Evolutionary conservation across 2,113 vertebrate genomes (phyloP).

Genomic region (Eudyptes chrysolophus): DNA sequence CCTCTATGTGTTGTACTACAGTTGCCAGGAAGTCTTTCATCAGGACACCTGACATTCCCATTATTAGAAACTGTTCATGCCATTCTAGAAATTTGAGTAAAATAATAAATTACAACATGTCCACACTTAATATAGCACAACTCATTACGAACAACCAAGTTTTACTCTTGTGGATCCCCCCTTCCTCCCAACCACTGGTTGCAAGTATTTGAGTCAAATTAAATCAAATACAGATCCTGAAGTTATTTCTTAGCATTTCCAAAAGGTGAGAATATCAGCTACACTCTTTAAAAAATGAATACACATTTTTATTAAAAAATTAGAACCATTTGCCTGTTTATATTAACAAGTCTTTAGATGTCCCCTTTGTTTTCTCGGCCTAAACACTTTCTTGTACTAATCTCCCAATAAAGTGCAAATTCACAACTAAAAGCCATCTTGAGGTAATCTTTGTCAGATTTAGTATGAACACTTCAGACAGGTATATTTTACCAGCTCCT

Average conservation of each 20-base stretch:
- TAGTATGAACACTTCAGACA: not conserved
- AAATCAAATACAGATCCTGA: not conserved
- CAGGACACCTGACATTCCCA: not conserved
- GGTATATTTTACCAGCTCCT: not conserved
- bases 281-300: not conserved
- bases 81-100: not conserved
- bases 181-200: not conserved
- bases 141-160: not conserved
- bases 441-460: not conserved
- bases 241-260: not conserved
- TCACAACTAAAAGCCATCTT: not conserved
- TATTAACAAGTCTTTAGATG: not conserved
- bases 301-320: not conserved
- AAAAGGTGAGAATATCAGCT: not conserved
- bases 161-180: not conserved
- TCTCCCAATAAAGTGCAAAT: not conserved
- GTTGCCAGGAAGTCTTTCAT: not conserved
- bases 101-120: not conserved
- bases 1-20: not conserved
- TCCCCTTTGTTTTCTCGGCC: not conserved
- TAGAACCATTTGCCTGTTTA: not conserved
- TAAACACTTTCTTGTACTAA: not conserved
- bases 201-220: not conserved
- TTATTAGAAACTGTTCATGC: not conserved
- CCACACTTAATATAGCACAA: not conserved